Evolutionary conservation across 1,140 invertebrate genomes (phyloP), one percentile per base, ranked within the genome.

Genomic region (Drosophila funebris): DNA sequence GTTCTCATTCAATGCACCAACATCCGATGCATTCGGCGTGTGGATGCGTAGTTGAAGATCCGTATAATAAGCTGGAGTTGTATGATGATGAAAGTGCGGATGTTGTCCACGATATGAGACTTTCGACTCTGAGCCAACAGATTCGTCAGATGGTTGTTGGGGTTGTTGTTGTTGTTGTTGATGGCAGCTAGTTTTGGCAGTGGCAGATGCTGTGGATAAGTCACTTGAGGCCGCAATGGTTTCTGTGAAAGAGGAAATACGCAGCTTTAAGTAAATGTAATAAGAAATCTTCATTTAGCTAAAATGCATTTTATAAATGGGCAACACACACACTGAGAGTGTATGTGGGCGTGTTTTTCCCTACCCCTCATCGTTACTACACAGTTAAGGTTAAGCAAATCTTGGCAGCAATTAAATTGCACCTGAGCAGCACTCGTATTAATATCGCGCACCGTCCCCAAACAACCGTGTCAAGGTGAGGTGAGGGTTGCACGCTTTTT

Each of bases 121-220:
- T 33, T 52, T 52, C 36, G 36, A 18, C 62, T 64, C 22, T 0
- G 39, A 27, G 8, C 48, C 71, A 46, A 70, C 56, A 48, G 81
- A 85, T 22, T 83, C 73, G 70, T 74, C 72, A 31, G 80, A 78
- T 53, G 29, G 37, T 56, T 73, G 56, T 60, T 79, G 78, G 48
- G 68, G 73, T 31, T 72, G 50, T 56, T 63, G 53, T 20, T 63
- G 56, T 54, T 75, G 56, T 54, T 63, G 56, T 73, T 73, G 77
- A 71, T 91, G 90, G 90, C 90, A 91, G 90, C 83, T 90, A 53
- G 72, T 70, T 78, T 90, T 90, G 90, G 90, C 90, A 91, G 90
- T 91, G 90, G 85, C 87, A 76, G 88, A 79, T 84, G 76, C 76
- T 78, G 82, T 75, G 63, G 82, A 88, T 81, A 89, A 84, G 84